Conservation (phyloP, 1,140 invertebrate genomes). For the Maniola jurtina region DNA sequence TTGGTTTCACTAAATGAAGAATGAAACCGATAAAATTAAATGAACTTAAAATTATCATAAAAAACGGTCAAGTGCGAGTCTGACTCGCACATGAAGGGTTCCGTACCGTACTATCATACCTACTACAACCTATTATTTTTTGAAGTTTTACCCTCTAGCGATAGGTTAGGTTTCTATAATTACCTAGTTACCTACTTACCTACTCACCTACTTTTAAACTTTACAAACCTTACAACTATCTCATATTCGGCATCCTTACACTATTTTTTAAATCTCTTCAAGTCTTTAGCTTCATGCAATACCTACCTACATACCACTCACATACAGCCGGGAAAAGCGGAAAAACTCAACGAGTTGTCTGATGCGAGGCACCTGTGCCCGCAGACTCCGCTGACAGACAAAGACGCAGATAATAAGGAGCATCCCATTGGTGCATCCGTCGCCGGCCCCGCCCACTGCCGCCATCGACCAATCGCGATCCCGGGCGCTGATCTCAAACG, state of each 20-base stretch:
- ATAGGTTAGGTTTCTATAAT: too few species aligned
- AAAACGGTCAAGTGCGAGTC: too few species aligned
- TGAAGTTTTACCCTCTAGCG: too few species aligned
- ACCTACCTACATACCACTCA: not conserved
- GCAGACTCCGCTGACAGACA: slow-evolving; percentile 69
- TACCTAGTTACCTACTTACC: too few species aligned
- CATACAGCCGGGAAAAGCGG: not conserved
- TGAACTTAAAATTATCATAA: too few species aligned
- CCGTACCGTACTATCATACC: too few species aligned
- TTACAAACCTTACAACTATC: too few species aligned
- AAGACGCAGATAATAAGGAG: slow-evolving; percentile 74
- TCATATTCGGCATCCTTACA: too few species aligned
- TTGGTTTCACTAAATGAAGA: too few species aligned
- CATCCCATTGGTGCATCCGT: slow-evolving; percentile 76
- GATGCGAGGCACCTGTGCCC: slow-evolving; percentile 56
- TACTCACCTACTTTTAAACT: too few species aligned
- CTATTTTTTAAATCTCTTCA: not conserved
- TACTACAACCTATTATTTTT: too few species aligned
- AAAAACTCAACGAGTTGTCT: slow-evolving; percentile 20
- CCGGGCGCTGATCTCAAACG: slow-evolving; percentile 65
- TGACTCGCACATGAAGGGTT: not conserved
- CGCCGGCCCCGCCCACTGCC: slow-evolving; percentile 52
- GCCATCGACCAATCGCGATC: slow-evolving; percentile 54
- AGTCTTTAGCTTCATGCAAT: not conserved
- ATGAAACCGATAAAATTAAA: too few species aligned